A percentile compares a stretch with the other conserved stretches of the same genome.
phyloP scores from a whole-genome alignment of 2,113 vertebrate species.

The western clawed frog (Xenopus tropicalis) region DNA sequence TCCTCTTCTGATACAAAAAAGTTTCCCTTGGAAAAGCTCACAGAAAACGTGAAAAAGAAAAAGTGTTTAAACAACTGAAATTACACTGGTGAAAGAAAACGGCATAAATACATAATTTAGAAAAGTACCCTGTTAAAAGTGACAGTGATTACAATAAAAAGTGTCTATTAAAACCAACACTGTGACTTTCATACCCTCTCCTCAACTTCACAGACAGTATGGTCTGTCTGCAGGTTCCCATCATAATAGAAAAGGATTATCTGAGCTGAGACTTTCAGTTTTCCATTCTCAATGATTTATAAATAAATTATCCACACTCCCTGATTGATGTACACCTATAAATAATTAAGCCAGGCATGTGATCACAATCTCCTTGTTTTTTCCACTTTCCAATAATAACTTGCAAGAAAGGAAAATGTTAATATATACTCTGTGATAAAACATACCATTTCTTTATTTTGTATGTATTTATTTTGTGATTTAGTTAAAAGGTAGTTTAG shows the following conservation, averaged over 20 bases:
- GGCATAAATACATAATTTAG: background rate
- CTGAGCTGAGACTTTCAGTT: constrained; percentile 42
- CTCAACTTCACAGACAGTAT: background rate
- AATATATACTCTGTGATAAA: too few species aligned
- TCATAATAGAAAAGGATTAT: constrained; percentile 9
- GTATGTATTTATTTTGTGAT: too few species aligned
- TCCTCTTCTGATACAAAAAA: too few species aligned
- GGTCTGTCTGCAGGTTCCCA: background rate
- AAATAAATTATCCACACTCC: constrained; percentile 58
- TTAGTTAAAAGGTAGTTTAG: too few species aligned
- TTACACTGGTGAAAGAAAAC: too few species aligned
- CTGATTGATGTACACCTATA: constrained; percentile 62
- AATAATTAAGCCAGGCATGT: constrained; percentile 73
- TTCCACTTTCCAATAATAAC: constrained; percentile 51
- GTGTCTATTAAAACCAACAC: too few species aligned
- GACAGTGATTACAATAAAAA: too few species aligned
- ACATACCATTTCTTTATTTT: too few species aligned
- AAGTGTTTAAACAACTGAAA: background rate
- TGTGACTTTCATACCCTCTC: too few species aligned
- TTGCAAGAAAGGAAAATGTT: constrained; percentile 40
- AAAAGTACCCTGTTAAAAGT: background rate
- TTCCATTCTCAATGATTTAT: constrained; percentile 52
- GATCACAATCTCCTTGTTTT: constrained; percentile 60
- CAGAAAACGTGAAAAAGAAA: too few species aligned
- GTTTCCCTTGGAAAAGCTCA: too few species aligned